Evolutionary conservation across 2,797 vertebrate species (phyloP).

Genomic region (Pseudomugil tenellus): DNA sequence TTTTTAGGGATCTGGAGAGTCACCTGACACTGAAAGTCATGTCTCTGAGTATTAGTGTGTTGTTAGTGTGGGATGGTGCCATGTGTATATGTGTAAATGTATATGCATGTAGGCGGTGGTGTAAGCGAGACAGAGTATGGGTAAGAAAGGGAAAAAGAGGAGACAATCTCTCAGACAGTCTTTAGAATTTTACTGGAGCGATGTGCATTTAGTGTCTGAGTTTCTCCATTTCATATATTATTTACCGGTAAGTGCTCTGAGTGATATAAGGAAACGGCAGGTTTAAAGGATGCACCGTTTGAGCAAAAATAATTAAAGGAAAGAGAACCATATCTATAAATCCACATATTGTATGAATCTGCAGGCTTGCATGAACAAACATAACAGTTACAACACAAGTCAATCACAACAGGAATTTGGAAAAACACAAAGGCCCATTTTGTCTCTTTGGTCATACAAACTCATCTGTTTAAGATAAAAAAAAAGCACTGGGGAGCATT

Average conservation of each 20-base stretch:
- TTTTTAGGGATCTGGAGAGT: constrained; percentile 74
- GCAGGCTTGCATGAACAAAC: neutral
- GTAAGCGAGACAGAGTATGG: constrained; percentile 15
- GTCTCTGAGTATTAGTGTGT: constrained; percentile 63
- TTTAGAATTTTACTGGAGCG: constrained; percentile 49
- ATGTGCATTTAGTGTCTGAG: constrained; percentile 73
- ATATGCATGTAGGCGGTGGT: constrained; percentile 3
- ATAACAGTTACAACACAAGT: constrained; percentile 5
- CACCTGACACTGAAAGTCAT: constrained; percentile 76
- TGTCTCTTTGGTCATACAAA: neutral
- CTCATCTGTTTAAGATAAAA: too few species aligned
- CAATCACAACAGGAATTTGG: constrained; percentile 6
- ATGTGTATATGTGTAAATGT: constrained; percentile 28
- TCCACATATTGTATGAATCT: constrained; percentile 12
- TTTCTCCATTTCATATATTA: constrained; percentile 76
- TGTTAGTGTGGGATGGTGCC: constrained; percentile 24
- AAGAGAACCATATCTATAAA: constrained; percentile 23
- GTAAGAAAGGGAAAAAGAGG: constrained; percentile 24
- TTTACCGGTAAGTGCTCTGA: constrained; percentile 69
- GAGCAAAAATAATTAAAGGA: constrained; percentile 27
- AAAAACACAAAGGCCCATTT: neutral
- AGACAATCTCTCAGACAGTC: constrained; percentile 33
- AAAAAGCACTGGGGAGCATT: too few species aligned
- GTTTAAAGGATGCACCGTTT: constrained; percentile 41
- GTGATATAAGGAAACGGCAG: constrained; percentile 41